Evolutionary conservation across 2,113 vertebrate genomes (phyloP).

Genomic region (Dendropsophus ebraccatus): DNA sequence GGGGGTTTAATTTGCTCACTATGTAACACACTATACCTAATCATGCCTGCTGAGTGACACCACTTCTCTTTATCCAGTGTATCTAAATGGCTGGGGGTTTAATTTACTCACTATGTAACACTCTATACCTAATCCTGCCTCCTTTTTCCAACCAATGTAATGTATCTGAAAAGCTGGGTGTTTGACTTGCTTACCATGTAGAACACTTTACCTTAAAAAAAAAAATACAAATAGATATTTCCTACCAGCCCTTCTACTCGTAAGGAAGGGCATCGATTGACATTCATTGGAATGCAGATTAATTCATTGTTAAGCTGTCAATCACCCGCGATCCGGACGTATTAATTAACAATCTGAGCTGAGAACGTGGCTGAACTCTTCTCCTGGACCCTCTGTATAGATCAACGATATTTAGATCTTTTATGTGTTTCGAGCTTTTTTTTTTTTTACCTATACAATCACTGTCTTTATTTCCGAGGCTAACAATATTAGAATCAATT

Average conservation of each 20-base stretch:
- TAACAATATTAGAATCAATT: slow-evolving; percentile 58
- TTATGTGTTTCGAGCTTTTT: background rate
- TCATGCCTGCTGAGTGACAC: too few species aligned
- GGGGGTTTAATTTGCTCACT: background rate
- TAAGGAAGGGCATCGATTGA: background rate
- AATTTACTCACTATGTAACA: background rate
- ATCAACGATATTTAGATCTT: slow-evolving; percentile 29
- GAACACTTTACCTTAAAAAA: too few species aligned
- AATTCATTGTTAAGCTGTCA: background rate
- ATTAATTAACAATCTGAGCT: slow-evolving; percentile 17
- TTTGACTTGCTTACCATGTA: too few species aligned
- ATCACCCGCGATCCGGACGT: background rate
- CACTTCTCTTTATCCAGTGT: background rate
- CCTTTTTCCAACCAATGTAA: too few species aligned
- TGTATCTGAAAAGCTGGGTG: too few species aligned
- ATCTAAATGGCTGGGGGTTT: background rate
- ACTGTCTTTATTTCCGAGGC: slow-evolving; percentile 34
- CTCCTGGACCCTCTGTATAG: slow-evolving; percentile 1
- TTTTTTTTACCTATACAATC: slow-evolving; percentile 5
- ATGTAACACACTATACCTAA: background rate
- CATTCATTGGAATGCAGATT: slow-evolving; percentile 14
- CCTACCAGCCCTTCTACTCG: background rate
- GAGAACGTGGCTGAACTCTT: background rate
- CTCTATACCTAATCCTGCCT: too few species aligned
- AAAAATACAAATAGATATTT: background rate